Base-by-base conservation (phyloP, 2,888 invertebrate species). In the Oxystoma pomonae region DNA sequence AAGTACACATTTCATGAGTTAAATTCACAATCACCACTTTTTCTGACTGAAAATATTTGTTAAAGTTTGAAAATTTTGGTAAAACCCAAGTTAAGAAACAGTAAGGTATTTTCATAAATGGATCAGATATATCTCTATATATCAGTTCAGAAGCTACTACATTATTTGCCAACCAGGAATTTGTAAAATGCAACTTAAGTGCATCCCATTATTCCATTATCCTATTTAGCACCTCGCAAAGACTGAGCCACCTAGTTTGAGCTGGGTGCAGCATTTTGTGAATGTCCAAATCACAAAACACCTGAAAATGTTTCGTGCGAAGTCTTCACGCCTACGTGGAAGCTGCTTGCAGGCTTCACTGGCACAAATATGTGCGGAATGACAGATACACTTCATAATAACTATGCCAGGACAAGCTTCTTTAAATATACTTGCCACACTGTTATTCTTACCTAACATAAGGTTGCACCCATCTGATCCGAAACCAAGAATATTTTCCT, bases 401-500 rank as follows among this genome's bases (percentile, higher is more conserved):
- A 70, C 65, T 55, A 78, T 74, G 18, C 73, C 69, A 7, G 75
- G 76, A 59, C 70, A 65, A 22, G 58, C 22, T 66, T 68, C 58
- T 67, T 68, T 71, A 20, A 77, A 69, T 57, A 72, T 69, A 18
- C 66, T 66, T 12, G 72, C 72, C 0, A 77, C 74, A 1, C 75
- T 77, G 60, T 76, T 73, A 17, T 72, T 63, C 61, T 66, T 22
- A 0, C 75, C 76, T 20, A 76, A 71, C 76, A 77, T 77, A 7
- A 69, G 69, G 61, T 76, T 77, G 17, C 74, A 76, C 0, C 76
- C 76, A 61, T 76, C 75, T 3, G 75, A 72, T 1, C 66, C 75
- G 68, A 78, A 77, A 3, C 77, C 77, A n/a, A 78, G 69, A 19
- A 78, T 66, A 53, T 77, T 76, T 61, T 68, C 58, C 76, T 76